Evolutionary conservation across 2,797 vertebrate species (phyloP).

Genomic region (Anguilla anguilla): DNA sequence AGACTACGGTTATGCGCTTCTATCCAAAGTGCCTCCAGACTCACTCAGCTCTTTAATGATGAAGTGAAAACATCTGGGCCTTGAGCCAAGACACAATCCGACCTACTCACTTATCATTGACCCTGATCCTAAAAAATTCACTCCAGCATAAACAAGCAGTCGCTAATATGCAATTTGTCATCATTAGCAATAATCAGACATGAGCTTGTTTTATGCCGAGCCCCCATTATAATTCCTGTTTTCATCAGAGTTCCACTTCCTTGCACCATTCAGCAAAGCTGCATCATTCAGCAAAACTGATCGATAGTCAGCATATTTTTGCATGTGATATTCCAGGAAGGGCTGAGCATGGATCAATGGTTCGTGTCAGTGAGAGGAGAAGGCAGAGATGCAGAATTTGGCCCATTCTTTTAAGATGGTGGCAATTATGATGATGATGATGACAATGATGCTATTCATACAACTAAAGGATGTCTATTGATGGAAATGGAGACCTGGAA

Average conservation of each 20-base stretch:
- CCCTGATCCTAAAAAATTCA: not conserved
- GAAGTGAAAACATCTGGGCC: not conserved
- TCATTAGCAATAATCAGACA: not conserved
- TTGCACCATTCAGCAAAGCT: not conserved
- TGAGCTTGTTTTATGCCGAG: not conserved
- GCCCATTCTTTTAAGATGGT: not conserved
- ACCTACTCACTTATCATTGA: not conserved
- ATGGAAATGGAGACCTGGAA: conserved; percentile 25
- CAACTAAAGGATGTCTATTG: not conserved
- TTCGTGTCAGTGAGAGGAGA: not conserved
- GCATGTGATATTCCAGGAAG: not conserved
- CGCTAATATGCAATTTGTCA: not conserved
- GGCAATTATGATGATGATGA: not conserved
- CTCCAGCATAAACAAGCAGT: not conserved
- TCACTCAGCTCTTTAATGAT: not conserved
- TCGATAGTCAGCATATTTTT: not conserved
- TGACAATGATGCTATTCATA: not conserved
- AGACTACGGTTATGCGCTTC: not conserved
- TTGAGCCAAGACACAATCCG: not conserved
- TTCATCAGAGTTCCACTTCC: not conserved
- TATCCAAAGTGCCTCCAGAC: not conserved
- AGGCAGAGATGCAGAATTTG: not conserved
- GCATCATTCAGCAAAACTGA: not conserved
- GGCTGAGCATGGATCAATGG: not conserved
- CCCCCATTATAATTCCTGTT: not conserved